Percentiles rank a stretch among this genome's conserved stretches.
Evolutionary conservation across 2,113 vertebrate genomes (phyloP).

Genomic region (Columba livia): DNA sequence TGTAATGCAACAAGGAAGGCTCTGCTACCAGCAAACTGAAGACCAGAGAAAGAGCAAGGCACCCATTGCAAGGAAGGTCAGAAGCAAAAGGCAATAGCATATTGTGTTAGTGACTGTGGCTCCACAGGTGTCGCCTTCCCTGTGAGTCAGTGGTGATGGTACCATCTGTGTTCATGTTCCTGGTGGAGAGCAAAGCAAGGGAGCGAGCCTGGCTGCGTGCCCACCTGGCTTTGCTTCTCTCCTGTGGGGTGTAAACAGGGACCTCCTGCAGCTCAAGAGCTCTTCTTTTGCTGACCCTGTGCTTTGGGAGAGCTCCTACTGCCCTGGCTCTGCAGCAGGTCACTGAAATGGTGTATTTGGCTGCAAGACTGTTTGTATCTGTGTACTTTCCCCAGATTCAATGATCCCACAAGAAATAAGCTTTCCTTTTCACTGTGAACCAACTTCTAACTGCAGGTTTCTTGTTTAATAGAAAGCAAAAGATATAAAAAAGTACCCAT

Average conservation of each 20-base stretch:
- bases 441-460: not conserved
- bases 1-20: not conserved
- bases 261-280: not conserved
- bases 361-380: not conserved
- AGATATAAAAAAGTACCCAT: not conserved
- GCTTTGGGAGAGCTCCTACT: not conserved
- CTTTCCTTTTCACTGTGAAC: not conserved
- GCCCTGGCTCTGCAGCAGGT: not conserved
- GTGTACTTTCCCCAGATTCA: not conserved
- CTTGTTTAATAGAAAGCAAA: not conserved
- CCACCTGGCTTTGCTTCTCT: not conserved
- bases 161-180: fast-evolving
- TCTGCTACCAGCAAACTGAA: not conserved
- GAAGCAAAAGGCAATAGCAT: not conserved
- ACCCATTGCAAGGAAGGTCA: not conserved
- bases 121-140: not conserved
- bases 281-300: not conserved
- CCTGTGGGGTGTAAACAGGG: not conserved
- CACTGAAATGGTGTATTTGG: not conserved
- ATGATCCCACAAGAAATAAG: not conserved
- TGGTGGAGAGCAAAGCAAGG: fast-evolving
- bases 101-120: not conserved
- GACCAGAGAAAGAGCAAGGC: not conserved
- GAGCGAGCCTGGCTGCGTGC: not conserved
- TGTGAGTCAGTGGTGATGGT: not conserved